Evolutionary conservation across 2,888 invertebrate genomes (phyloP).

Genomic region (Troides helena): DNA sequence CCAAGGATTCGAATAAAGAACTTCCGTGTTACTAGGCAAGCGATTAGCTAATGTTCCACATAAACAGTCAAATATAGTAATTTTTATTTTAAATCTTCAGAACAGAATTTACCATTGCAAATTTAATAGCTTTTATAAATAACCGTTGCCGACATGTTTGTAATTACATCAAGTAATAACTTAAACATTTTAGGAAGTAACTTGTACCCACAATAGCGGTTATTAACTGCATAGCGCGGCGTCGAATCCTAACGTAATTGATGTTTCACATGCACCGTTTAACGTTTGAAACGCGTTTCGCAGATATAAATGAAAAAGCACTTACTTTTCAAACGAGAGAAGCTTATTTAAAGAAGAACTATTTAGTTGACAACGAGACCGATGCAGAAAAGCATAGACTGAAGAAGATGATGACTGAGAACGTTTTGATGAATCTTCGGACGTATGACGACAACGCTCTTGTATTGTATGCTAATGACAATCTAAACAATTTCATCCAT

Average conservation of each 20-base stretch:
- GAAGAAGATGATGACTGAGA: slow-evolving; percentile 87
- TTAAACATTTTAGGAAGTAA: slow-evolving; percentile 28
- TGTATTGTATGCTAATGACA: slow-evolving; percentile 94
- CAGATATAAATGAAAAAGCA: slow-evolving; percentile 94
- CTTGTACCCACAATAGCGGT: slow-evolving; percentile 31
- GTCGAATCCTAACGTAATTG: slow-evolving; percentile 28
- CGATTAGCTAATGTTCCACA: no score
- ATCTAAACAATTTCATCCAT: slow-evolving; percentile 95
- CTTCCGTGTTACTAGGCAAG: no score
- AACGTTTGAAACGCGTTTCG: slow-evolving; percentile 13
- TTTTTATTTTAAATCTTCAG: not conserved
- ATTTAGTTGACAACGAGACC: slow-evolving; percentile 83
- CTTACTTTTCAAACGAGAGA: slow-evolving; percentile 91
- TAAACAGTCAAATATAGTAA: no score
- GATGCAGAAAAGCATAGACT: slow-evolving; percentile 82
- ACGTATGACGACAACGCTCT: slow-evolving; percentile 91
- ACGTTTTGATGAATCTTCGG: slow-evolving; percentile 92
- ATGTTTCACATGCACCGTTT: slow-evolving; percentile 19
- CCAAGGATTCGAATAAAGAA: no score
- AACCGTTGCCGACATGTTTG: slow-evolving; percentile 22
- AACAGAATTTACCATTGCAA: not conserved
- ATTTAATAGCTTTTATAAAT: slow-evolving; percentile 24
- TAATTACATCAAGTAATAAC: slow-evolving; percentile 29
- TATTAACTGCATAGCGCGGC: slow-evolving; percentile 31
- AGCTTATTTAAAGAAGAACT: slow-evolving; percentile 90